Base-by-base conservation (phyloP, 2,888 invertebrate species). In the Selenia dentaria region DNA sequence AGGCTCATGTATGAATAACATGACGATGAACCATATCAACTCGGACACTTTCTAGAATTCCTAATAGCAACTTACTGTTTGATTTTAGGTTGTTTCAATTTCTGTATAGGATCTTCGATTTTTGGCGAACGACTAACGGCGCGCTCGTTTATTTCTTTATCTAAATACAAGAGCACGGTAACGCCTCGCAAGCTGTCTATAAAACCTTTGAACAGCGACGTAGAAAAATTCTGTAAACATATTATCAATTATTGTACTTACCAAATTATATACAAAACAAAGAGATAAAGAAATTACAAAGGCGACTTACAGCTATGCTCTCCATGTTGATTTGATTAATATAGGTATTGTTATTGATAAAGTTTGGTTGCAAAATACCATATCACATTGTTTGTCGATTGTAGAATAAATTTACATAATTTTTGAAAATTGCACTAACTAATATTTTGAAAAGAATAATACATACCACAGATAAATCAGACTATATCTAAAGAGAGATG, bases 181-280 rank as follows among this genome's bases (percentile, higher is more conserved):
- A 95, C 94, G 54, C 97, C 97, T 67, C 93, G 93, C 56, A 96
- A 91, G 78, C 96, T 96, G 79, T 97, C 96, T 70, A 93, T 92
- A 52, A 95, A 88, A 3, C 97, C 97, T 76, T 93, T 93, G 62
- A 93, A 91, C 62, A 95, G 83, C 44, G 94, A 94, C 67, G 92
- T 83, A 47, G 92, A 78, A 74, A 94, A 92, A 74, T 92, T 92
- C 95, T 95, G 83, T 62, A 92, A 91, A 66, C 70, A n/a, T n/a
- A n/a, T n/a, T n/a, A n/a, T n/a, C n/a, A n/a, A n/a, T n/a, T n/a
- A n/a, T n/a, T n/a, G n/a, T n/a, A n/a, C n/a, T n/a, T n/a, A n/a
- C n/a, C n/a, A n/a, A n/a, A n/a, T n/a, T n/a, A n/a, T n/a, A n/a
- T n/a, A n/a, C n/a, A n/a, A n/a, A n/a, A n/a, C n/a, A n/a, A n/a